Base-by-base conservation (phyloP, 2,888 invertebrate genomes). In the Sinodicranocentrus sp. region DNA sequence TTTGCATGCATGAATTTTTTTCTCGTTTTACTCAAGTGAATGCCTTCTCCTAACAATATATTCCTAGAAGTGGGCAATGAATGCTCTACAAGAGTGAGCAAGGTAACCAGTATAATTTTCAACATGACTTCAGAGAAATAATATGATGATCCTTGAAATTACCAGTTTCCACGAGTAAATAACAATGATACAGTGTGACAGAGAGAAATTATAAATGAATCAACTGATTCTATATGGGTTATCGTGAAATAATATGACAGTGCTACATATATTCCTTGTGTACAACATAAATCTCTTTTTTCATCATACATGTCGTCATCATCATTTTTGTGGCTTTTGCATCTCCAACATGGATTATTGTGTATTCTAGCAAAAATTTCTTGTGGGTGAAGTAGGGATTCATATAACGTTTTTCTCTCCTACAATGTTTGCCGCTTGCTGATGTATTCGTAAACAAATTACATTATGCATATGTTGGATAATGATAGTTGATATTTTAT, bases 131-230 rank as follows among this genome's bases (percentile, higher is more conserved):
- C 59, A 52, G 1, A 23, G 54, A 57, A 15, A 43, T 21, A 57
- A 28, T 19, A 72, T 23, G 48, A 44, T 26, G 44, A n/a, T 43
- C 25, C 6, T 23, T 43, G 2, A 39, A 39, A 59, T 59, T 33
- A 71, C 57, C 54, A 57, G 21, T 23, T 57, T 71, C 5, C 25
- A 43, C 57, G 25, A 17, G 21, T 23, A 33, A 57, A 59, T 39
- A 73, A 73, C 61, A 73, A 73, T 73, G 48, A 61, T 73, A 73
- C 61, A 73, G 2, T 72, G 59, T 72, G 73, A 73, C 73, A 73
- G 44, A 44, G n/a, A 44, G 23, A 67, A 61, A 61, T 61, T 28
- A 61, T 61, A 57, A 19, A 57, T 5, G 25, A 57, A 61, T 61
- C 33, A 61, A 17, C 21, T 33, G 61, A 61, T 61, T 61, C 8